Evolutionary conservation across 2,113 vertebrate species (phyloP).

Genomic region (Rhizomys pruinosus): DNA sequence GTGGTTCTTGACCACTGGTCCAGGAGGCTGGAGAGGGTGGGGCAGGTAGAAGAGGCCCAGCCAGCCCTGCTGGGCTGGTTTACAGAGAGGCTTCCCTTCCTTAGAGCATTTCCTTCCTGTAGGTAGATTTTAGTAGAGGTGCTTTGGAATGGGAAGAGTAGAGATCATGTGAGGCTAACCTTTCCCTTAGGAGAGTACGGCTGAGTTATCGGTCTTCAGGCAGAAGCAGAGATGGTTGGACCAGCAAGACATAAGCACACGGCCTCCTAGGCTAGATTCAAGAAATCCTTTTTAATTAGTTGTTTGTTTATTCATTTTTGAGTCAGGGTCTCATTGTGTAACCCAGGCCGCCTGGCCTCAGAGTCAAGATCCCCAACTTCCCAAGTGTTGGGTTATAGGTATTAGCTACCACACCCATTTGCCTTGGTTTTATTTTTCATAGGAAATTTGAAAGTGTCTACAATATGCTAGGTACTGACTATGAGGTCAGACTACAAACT

Average conservation of each 20-base stretch:
- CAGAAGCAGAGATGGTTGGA: not conserved
- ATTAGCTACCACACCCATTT: not conserved
- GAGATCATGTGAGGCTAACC: conserved; percentile 41
- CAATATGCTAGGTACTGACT: not conserved
- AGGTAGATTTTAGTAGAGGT: conserved; percentile 43
- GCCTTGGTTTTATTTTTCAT: not conserved
- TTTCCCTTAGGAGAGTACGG: not conserved
- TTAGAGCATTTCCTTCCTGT: not conserved
- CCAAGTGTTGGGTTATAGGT: too few species aligned
- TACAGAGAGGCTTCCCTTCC: not conserved
- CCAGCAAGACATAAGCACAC: not conserved
- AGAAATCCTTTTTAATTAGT: not conserved
- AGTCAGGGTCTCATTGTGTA: not conserved
- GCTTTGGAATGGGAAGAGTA: conserved; percentile 14
- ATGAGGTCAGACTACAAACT: not conserved
- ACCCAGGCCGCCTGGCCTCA: not conserved
- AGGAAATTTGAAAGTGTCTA: not conserved
- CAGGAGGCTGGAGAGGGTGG: conserved; percentile 11
- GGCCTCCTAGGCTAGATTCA: not conserved
- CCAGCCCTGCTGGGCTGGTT: not conserved
- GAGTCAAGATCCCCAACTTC: not conserved
- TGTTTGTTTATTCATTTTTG: not conserved
- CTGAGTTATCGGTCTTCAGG: not conserved
- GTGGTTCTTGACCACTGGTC: conserved; percentile 35
- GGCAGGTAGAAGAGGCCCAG: not conserved